phyloP scores from a whole-genome alignment of 2,113 vertebrate species.

The Gadus chalcogrammus region DNA sequence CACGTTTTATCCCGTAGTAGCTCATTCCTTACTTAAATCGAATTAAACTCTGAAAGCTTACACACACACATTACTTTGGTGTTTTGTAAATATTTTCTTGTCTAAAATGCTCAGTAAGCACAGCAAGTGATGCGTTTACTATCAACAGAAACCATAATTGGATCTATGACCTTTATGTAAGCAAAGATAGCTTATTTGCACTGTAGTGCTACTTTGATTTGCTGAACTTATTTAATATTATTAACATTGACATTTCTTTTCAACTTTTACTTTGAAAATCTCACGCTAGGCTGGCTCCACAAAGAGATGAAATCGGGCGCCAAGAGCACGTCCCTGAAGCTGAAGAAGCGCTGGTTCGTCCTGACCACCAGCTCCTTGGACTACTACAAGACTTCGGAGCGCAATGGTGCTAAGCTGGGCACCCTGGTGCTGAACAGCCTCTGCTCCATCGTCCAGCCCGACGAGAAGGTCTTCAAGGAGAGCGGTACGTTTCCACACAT shows the following conservation, averaged over 20 bases:
- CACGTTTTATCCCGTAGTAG: neutral
- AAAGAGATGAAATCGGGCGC: conserved; percentile 86
- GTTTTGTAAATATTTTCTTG: too few relatives aligned
- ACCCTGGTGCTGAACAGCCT: conserved; percentile 90
- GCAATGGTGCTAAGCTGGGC: conserved; percentile 82
- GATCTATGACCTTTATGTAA: too few relatives aligned
- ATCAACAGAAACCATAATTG: too few relatives aligned
- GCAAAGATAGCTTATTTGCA: too few relatives aligned
- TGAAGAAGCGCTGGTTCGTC: conserved; percentile 94
- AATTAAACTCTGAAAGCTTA: neutral
- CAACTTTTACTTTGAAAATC: neutral
- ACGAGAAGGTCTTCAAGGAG: conserved; percentile 89
- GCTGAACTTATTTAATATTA: too few relatives aligned
- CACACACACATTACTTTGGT: too few relatives aligned
- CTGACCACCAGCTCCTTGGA: conserved; percentile 86
- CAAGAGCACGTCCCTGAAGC: conserved; percentile 84
- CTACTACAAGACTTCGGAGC: conserved; percentile 88
- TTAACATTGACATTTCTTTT: too few relatives aligned
- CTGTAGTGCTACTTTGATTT: too few relatives aligned
- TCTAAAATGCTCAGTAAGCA: too few relatives aligned
- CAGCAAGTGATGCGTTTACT: too few relatives aligned
- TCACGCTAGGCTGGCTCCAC: conserved; percentile 81
- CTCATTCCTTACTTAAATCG: neutral
- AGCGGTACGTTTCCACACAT: conserved; percentile 73
- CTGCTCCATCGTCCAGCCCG: conserved; percentile 85